These are phyloP conservation scores for Silurus aristotelis DNA, from an alignment of 2,797 vertebrate species.

Conservation along the genomic window DNA sequence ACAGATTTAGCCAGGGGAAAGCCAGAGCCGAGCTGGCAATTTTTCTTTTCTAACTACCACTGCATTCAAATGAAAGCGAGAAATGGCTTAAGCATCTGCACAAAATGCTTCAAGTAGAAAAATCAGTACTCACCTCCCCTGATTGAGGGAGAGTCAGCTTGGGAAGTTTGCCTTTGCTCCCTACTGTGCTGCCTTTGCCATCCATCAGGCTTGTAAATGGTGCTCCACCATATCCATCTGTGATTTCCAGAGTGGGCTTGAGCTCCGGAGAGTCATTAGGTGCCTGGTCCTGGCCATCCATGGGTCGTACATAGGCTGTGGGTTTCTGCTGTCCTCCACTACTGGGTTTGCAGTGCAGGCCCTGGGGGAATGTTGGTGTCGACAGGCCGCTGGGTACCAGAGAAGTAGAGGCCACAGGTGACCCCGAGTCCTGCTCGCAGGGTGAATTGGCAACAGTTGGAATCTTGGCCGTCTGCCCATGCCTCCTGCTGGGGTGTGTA, in stretches of 20 bases:
- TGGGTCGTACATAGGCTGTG: constrained; percentile 93
- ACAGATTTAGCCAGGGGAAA: constrained; percentile 42
- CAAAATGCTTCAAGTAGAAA: constrained; percentile 18
- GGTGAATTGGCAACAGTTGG: constrained; percentile 58
- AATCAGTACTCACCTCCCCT: constrained; percentile 85
- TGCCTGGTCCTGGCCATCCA: constrained; percentile 94
- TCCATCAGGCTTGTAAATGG: constrained; percentile 81
- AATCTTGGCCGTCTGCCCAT: constrained; percentile 67
- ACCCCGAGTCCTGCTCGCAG: constrained; percentile 73
- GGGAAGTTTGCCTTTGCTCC: constrained; percentile 89
- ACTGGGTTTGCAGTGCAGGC: constrained; percentile 82
- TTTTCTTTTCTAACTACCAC: constrained; percentile 27
- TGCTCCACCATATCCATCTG: constrained; percentile 85
- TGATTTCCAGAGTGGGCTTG: constrained; percentile 82
- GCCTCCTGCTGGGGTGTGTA: constrained; percentile 75
- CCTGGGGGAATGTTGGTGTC: constrained; percentile 85
- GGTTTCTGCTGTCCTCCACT: constrained; percentile 88
- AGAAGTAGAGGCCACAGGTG: constrained; percentile 91
- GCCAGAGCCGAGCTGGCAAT: constrained; percentile 20
- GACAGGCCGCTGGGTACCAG: constrained; percentile 83
- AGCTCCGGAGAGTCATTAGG: constrained; percentile 85
- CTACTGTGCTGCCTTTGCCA: constrained; percentile 77
- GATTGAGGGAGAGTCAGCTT: constrained; percentile 90
- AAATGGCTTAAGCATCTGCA: constrained; percentile 40
- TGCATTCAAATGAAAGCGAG: constrained; percentile 27